Conservation (phyloP, 2,797 vertebrate species). For the Muscicapa comitata region DNA sequence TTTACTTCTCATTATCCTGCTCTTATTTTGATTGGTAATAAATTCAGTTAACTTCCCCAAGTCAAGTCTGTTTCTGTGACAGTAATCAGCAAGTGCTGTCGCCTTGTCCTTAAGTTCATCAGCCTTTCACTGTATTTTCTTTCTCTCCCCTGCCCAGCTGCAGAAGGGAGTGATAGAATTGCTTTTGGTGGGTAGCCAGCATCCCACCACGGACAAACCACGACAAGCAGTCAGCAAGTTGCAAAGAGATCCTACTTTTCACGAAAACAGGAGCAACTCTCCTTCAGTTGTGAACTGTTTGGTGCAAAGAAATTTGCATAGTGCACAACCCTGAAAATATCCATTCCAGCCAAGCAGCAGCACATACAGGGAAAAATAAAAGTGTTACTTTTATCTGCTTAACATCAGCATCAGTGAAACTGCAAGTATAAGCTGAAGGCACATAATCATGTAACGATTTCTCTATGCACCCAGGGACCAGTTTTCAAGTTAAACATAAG, state of each 20-base stretch:
- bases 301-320: background rate
- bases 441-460: background rate
- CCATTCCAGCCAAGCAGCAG: background rate
- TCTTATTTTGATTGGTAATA: background rate
- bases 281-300: background rate
- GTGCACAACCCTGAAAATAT: background rate
- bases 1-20: background rate
- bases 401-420: background rate
- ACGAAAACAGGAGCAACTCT: background rate
- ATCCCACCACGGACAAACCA: accelerated
- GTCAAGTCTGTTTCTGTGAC: background rate
- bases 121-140: background rate
- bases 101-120: background rate
- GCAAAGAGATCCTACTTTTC: background rate
- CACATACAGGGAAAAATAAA: background rate
- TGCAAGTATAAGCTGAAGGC: background rate
- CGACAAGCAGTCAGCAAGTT: background rate
- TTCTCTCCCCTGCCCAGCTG: background rate
- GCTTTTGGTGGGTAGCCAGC: background rate
- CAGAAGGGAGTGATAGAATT: background rate
- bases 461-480: background rate
- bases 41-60: background rate
- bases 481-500: background rate
- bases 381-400: background rate
- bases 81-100: background rate